These are phyloP conservation scores for Phortica magna DNA, from an alignment of 2,888 invertebrate species.

Conservation along the genomic window DNA sequence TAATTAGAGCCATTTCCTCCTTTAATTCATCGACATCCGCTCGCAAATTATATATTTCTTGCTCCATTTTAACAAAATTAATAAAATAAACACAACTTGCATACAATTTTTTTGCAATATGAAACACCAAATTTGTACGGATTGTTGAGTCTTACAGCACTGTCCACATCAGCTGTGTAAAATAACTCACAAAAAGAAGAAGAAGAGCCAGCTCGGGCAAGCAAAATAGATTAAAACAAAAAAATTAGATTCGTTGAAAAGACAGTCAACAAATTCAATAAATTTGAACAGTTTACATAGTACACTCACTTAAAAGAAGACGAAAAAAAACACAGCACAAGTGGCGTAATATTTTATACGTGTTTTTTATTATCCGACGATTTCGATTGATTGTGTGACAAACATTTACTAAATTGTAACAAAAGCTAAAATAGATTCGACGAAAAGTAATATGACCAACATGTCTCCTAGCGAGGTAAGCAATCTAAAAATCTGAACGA, in stretches of 20 bases:
- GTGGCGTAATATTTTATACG: not conserved
- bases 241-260: conserved; percentile 1
- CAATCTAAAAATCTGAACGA: not conserved
- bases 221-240: not conserved
- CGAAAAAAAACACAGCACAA: not conserved
- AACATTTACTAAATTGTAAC: not conserved
- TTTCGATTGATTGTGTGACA: not conserved
- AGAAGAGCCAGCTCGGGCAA: not conserved
- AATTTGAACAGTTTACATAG: not conserved
- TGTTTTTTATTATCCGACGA: too few species aligned
- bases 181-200: not conserved
- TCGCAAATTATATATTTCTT: conserved; percentile 9
- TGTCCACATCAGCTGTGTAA: not conserved
- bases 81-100: not conserved
- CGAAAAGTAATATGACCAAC: conserved; percentile 62
- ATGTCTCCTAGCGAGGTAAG: conserved; percentile 74
- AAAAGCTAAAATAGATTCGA: conserved; percentile 32
- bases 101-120: not conserved
- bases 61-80: conserved; percentile 5
- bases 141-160: conserved; percentile 9
- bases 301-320: not conserved
- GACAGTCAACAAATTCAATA: not conserved
- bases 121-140: not conserved
- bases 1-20: conserved; percentile 4
- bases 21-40: conserved; percentile 19